Conservation (phyloP, 2,113 vertebrate genomes). For the Centrocercus urophasianus region DNA sequence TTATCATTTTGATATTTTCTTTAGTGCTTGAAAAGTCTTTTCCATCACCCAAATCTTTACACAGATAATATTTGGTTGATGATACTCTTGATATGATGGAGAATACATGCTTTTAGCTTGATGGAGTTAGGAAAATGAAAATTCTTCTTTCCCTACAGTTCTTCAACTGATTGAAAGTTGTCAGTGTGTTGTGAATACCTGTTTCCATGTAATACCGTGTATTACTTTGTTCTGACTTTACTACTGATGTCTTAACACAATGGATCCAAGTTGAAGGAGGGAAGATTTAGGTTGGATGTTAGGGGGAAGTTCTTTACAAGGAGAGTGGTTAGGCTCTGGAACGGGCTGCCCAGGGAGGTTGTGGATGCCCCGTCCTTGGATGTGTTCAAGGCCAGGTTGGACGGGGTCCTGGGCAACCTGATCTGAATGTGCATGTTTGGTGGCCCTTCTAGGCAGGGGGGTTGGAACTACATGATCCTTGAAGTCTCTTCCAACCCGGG, state of each 20-base stretch:
- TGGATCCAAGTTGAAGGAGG: no score
- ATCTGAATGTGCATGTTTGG: no score
- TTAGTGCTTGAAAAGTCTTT: not conserved
- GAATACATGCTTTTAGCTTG: not conserved
- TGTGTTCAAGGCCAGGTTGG: no score
- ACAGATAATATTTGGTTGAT: not conserved
- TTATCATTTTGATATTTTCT: not conserved
- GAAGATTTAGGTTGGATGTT: no score
- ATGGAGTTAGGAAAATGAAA: not conserved
- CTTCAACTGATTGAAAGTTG: not conserved
- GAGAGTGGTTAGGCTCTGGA: no score
- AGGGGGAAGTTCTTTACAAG: no score
- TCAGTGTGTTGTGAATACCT: not conserved
- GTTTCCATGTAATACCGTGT: not conserved
- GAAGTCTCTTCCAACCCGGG: no score
- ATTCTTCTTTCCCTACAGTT: not conserved
- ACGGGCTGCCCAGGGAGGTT: no score
- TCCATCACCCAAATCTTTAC: not conserved
- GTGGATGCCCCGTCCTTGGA: no score
- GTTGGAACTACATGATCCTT: no score
- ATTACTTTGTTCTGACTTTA: slow-evolving; percentile 22
- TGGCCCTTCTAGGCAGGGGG: no score
- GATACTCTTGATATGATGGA: not conserved
- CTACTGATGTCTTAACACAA: not conserved
- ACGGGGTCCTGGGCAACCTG: no score